Conservation (phyloP, 2,888 invertebrate species). For the Drosophila formosana region DNA sequence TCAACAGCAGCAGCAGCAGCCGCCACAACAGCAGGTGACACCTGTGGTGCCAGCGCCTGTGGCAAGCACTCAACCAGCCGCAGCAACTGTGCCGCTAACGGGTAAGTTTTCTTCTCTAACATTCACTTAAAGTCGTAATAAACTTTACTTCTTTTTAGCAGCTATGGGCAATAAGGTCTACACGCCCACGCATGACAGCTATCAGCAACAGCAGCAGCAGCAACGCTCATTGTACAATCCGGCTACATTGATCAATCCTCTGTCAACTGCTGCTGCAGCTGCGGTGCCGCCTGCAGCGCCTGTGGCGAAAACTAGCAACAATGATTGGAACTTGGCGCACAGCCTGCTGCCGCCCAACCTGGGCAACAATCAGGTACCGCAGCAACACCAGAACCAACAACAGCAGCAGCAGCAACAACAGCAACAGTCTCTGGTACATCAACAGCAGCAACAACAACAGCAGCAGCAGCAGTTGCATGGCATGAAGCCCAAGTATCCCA, state of each 20-base stretch:
- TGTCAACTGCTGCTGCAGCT: constrained; percentile 39
- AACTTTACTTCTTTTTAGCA: constrained; percentile 3
- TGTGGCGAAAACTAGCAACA: constrained; percentile 44
- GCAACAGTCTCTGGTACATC: constrained; percentile 38
- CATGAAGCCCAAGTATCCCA: constrained; percentile 76
- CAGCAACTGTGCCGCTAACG: constrained; percentile 50
- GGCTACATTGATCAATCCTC: constrained; percentile 68
- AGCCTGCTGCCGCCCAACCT: constrained; percentile 64
- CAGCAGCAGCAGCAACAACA: constrained; percentile 56
- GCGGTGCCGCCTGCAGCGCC: constrained; percentile 27
- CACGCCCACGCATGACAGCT: constrained; percentile 29
- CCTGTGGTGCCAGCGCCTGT: constrained; percentile 82
- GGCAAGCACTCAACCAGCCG: constrained; percentile 61
- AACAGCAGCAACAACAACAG: constrained; percentile 35
- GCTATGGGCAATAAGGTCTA: constrained; percentile 27
- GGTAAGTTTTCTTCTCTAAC: background rate
- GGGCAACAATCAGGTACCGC: constrained; percentile 34
- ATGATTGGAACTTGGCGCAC: constrained; percentile 67
- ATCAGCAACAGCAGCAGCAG: constrained; percentile 59
- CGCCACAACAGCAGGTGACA: constrained; percentile 74
- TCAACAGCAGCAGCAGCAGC: constrained; percentile 84
- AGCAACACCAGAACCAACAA: constrained; percentile 45
- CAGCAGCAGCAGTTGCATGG: constrained; percentile 52
- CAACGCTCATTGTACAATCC: constrained; percentile 73
- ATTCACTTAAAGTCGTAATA: background rate